Base-by-base conservation (phyloP, 1,140 invertebrate species). In the Orius insidiosus region DNA sequence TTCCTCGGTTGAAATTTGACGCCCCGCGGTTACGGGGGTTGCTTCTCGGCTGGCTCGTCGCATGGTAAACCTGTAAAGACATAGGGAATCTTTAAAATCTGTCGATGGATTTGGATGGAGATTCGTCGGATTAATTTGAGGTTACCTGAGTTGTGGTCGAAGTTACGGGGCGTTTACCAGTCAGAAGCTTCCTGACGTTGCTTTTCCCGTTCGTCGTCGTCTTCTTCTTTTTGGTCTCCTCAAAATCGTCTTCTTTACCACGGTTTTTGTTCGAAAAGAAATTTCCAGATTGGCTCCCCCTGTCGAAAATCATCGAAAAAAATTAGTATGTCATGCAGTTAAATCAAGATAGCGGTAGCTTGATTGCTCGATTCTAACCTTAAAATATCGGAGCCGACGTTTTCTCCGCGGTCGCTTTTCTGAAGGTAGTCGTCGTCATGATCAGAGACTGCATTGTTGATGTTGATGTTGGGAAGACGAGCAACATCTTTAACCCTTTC, bases 351-450 rank as follows among this genome's bases (percentile, higher is more conserved):
- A 8, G 3, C 11, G 31, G 13, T 9, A 41, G 13, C 11, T 13
- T 32, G 7, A n/a, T n/a, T n/a, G n/a, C n/a, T n/a, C n/a, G n/a
- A n/a, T n/a, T 33, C 18, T 47, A 44, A 53, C 54, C 53, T 55
- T n/a, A 58, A 49, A 5, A 58, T 31, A 39, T 59, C 55, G 8
- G 50, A 50, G 31, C 63, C 63, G 6, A 66, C 55, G n/a, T 60
- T 54, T 13, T 68, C 64, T 49, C 75, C 72, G 24, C 79, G 78
- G 46, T 76, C 77, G 60, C 84, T 80, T 15, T 78, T 78, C 55
- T 84, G 79, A 5, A 85, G 67, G 59, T 81, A 84, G 16, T 76
- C 74, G 57, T 84, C 80, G 50, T 71, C 71, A 42, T 58, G 60
- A 48, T 63, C 56, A 49, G 68, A 63, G 47, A 68, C 68, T 14